Evolutionary conservation across 2,888 invertebrate species (phyloP).

Genomic region (Apocheima hispidaria): DNA sequence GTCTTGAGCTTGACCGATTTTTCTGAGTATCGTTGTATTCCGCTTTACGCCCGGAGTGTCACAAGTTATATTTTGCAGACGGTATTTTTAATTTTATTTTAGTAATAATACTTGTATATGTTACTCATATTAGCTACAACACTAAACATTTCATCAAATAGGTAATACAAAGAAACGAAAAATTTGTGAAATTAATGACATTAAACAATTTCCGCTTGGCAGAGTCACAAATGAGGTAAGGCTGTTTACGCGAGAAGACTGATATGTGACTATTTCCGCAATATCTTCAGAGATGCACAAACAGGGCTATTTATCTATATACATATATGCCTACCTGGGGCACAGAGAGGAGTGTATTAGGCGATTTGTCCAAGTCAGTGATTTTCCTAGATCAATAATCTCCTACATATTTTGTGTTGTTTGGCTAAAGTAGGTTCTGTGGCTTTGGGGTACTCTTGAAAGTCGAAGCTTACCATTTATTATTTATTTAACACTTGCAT

Average conservation of each 20-base stretch:
- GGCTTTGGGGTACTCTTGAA: too few relatives aligned
- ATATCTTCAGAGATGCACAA: slow-evolving; percentile 36
- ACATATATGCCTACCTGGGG: slow-evolving; percentile 49
- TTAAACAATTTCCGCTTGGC: slow-evolving; percentile 29
- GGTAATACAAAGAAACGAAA: neutral
- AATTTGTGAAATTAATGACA: slow-evolving; percentile 31
- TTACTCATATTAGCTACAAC: too few relatives aligned
- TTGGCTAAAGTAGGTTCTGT: neutral
- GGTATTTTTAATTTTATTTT: too few relatives aligned
- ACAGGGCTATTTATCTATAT: slow-evolving; percentile 48
- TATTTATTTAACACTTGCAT: too few relatives aligned
- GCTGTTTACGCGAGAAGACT: slow-evolving; percentile 35
- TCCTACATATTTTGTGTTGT: slow-evolving; percentile 3
- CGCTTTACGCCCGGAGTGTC: too few relatives aligned
- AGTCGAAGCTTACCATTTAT: too few relatives aligned
- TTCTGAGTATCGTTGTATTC: too few relatives aligned
- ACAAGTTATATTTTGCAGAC: too few relatives aligned
- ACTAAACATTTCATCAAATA: too few relatives aligned
- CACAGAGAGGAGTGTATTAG: slow-evolving; percentile 55
- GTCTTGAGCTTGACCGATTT: too few relatives aligned
- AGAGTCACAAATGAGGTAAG: slow-evolving; percentile 20
- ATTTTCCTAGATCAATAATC: slow-evolving; percentile 41
- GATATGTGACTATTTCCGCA: slow-evolving; percentile 37
- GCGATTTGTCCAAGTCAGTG: slow-evolving; percentile 68
- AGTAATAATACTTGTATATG: too few relatives aligned